These are phyloP conservation scores for Masticophis lateralis DNA, from an alignment of 2,797 vertebrate species.

Conservation along the genomic window DNA sequence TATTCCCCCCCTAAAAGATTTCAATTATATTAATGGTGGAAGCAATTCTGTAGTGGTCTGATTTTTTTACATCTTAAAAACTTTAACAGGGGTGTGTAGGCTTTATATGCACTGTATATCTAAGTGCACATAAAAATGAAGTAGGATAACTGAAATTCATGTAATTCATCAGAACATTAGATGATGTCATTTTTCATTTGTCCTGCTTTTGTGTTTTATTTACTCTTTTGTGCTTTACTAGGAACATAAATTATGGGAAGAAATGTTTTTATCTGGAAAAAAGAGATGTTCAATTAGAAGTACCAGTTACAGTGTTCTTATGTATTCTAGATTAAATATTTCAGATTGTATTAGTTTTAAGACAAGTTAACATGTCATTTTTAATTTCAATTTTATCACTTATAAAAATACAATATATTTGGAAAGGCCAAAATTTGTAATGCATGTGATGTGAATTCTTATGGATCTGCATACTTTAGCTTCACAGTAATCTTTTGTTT, in stretches of 20 bases:
- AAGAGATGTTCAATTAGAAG: background rate
- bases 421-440: background rate
- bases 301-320: background rate
- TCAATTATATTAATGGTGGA: background rate
- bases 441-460: background rate
- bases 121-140: background rate
- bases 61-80: background rate
- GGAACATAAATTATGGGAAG: background rate
- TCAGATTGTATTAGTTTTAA: background rate
- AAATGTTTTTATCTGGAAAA: background rate
- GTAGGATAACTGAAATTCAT: background rate
- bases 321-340: background rate
- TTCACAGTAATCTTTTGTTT: slow-evolving; percentile 40
- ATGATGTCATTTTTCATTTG: background rate
- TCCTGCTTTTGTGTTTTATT: background rate
- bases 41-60: background rate
- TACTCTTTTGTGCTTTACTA: background rate
- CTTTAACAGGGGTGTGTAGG: background rate
- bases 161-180: background rate
- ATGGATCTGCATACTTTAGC: background rate
- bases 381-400: background rate
- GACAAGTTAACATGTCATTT: background rate
- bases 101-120: background rate
- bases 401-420: background rate
- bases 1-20: background rate